phyloP scores from a whole-genome alignment of 2,888 invertebrate species.

The Alcis repandata region DNA sequence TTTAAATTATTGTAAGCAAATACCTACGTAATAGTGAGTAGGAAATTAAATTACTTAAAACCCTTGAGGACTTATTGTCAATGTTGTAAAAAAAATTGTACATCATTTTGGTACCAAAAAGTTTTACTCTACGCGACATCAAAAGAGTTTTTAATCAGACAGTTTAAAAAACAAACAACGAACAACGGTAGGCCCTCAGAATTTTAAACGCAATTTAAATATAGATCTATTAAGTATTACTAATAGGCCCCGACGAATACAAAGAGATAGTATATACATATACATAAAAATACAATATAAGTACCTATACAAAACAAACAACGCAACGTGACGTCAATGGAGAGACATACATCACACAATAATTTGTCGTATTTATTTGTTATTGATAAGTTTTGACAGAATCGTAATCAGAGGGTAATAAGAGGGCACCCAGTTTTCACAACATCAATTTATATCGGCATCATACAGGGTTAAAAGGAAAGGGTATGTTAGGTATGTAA shows the following conservation, averaged over 20 bases:
- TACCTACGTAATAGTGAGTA: too few species aligned
- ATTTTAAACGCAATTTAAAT: constrained; percentile 36
- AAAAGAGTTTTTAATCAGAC: constrained; percentile 9
- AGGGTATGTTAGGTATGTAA: too few species aligned
- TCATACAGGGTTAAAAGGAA: too few species aligned
- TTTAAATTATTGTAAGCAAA: not conserved
- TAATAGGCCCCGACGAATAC: constrained; percentile 17
- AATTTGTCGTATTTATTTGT: not conserved
- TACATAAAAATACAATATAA: not conserved
- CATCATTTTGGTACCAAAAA: not conserved
- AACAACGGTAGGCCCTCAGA: constrained; percentile 13
- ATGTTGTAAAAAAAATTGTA: too few species aligned
- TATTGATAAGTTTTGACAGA: constrained; percentile 11
- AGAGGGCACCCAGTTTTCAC: too few species aligned
- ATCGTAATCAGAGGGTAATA: too few species aligned
- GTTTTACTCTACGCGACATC: not conserved
- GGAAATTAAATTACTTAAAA: too few species aligned
- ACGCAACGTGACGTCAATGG: constrained; percentile 18
- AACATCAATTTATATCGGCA: too few species aligned
- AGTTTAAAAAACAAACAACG: constrained; percentile 26
- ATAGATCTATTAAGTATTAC: constrained; percentile 11
- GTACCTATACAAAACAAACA: constrained; percentile 18
- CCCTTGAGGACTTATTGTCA: too few species aligned
- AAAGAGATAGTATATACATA: constrained; percentile 5
- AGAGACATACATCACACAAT: not conserved